phyloP scores from a whole-genome alignment of 1,140 invertebrate genomes.

The Myzus persicae region DNA sequence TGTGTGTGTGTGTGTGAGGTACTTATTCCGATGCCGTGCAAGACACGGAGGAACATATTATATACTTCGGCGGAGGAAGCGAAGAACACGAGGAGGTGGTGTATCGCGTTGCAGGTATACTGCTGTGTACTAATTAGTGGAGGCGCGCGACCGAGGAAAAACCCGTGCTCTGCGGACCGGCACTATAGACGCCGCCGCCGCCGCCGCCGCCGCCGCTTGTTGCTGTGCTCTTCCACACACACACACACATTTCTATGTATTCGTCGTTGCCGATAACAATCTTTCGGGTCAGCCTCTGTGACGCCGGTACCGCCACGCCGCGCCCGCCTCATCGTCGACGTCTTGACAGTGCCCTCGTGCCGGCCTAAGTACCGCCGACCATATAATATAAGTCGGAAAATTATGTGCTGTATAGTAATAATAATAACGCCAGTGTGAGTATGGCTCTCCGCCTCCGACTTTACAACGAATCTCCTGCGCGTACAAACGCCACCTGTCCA shows the following conservation, averaged over 20 bases:
- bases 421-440: too few species aligned
- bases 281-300: constrained; percentile 57
- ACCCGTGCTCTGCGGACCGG: constrained; percentile 54
- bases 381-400: neutral
- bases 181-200: neutral
- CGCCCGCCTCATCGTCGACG: neutral
- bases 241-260: neutral
- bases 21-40: neutral
- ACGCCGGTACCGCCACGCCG: constrained; percentile 7
- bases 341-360: constrained; percentile 9
- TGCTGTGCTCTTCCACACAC: neutral
- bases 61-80: neutral
- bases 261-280: constrained; percentile 40
- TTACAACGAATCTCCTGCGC: too few species aligned
- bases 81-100: neutral
- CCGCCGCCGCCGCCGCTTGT: neutral
- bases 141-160: constrained; percentile 57
- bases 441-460: too few species aligned
- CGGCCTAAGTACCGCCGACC: neutral
- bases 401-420: too few species aligned
- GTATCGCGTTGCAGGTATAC: neutral
- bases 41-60: neutral
- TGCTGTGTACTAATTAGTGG: constrained; percentile 34
- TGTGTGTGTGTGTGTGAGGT: too few species aligned
- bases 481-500: too few species aligned